Evolutionary conservation across 2,888 invertebrate genomes (phyloP).

Genomic region (Drosophila merina): DNA sequence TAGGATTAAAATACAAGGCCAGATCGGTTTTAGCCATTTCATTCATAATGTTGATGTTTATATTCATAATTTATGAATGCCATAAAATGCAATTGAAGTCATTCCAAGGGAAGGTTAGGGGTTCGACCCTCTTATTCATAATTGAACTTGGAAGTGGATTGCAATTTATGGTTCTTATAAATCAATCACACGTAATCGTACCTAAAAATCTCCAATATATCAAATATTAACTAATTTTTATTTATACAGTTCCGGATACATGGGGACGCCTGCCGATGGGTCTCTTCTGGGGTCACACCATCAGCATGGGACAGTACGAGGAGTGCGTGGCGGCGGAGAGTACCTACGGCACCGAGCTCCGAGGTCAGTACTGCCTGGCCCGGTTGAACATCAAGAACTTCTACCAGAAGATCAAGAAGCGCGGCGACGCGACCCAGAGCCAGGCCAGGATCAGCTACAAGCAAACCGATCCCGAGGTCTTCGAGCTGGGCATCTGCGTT

Average conservation of each 20-base stretch:
- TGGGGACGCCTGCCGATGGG: constrained; percentile 84
- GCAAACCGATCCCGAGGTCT: constrained; percentile 67
- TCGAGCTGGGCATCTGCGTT: constrained; percentile 82
- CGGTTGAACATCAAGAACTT: constrained; percentile 74
- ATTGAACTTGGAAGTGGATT: constrained; percentile 2
- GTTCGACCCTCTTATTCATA: background rate
- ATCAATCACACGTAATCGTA: constrained; percentile 11
- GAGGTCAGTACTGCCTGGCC: constrained; percentile 84
- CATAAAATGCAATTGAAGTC: background rate
- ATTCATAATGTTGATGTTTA: constrained; percentile 15
- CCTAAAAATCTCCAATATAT: background rate
- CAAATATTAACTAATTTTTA: background rate
- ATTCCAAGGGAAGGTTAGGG: background rate
- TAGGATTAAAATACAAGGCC: background rate
- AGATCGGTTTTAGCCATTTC: constrained; percentile 1
- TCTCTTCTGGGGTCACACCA: constrained; percentile 82
- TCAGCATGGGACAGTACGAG: constrained; percentile 84
- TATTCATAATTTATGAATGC: background rate
- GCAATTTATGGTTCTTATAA: constrained; percentile 13
- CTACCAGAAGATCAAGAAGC: constrained; percentile 62
- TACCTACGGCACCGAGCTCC: constrained; percentile 66
- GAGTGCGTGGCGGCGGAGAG: constrained; percentile 82
- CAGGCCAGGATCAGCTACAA: constrained; percentile 73
- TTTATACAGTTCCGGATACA: constrained; percentile 84
- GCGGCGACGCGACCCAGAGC: constrained; percentile 50